Evolutionary conservation across 2,797 vertebrate genomes (phyloP).

Genomic region (Zenarchopterus dispar): DNA sequence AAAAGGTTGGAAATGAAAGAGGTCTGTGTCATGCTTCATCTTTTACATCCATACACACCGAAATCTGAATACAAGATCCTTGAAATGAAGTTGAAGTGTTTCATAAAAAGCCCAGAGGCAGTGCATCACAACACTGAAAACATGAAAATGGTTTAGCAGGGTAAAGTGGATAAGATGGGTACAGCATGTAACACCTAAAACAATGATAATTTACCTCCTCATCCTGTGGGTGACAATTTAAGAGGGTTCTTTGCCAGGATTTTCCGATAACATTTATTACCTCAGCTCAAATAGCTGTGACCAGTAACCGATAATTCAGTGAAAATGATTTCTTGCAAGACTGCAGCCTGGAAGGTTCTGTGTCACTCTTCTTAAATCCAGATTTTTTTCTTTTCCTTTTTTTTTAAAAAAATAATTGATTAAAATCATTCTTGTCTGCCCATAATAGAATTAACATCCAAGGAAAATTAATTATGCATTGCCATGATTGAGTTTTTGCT

Average conservation of each 20-base stretch:
- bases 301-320: constrained; percentile 33
- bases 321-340: constrained; percentile 33
- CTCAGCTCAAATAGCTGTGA: constrained; percentile 25
- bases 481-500: constrained; percentile 79
- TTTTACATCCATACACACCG: constrained; percentile 1
- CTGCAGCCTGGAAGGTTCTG: constrained; percentile 5
- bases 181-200: constrained; percentile 25
- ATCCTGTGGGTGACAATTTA: constrained; percentile 3
- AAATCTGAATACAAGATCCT: too few species aligned
- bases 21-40: too few species aligned
- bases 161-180: constrained; percentile 17
- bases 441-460: constrained; percentile 78
- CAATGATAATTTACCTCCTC: constrained; percentile 11
- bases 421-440: constrained; percentile 69
- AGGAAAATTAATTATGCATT: constrained; percentile 80
- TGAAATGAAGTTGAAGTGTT: too few species aligned
- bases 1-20: too few species aligned
- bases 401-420: constrained; percentile 51
- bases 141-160: constrained; percentile 32
- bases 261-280: constrained; percentile 35
- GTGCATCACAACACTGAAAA: not conserved
- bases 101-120: too few species aligned
- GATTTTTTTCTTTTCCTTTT: constrained; percentile 26
- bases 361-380: constrained; percentile 45
- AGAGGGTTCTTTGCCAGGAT: constrained; percentile 16